Percentiles rank a stretch among this genome's conserved stretches.
These are phyloP conservation scores for Andrena chrysosceles DNA, from an alignment of 2,888 invertebrate genomes.

Conservation along the genomic window DNA sequence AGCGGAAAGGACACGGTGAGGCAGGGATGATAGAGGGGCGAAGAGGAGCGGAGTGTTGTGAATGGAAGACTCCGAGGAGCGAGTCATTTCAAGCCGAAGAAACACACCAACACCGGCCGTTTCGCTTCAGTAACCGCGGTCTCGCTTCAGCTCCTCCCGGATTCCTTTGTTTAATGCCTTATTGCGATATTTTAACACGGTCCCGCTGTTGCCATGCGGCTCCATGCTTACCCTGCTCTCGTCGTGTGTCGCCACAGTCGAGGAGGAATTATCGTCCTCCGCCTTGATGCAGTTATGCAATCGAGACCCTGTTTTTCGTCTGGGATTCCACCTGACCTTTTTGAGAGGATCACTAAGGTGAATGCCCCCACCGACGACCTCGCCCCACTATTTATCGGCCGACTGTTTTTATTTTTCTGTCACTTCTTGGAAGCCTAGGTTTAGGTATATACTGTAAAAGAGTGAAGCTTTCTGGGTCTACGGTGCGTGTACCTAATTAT, in stretches of 20 bases:
- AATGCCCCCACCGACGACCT: background rate
- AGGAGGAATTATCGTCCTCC: slow-evolving; percentile 33
- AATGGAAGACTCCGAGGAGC: slow-evolving; percentile 52
- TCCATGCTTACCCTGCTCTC: slow-evolving; percentile 53
- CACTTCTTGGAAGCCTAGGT: background rate
- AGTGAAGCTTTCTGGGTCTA: no score
- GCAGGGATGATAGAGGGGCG: background rate
- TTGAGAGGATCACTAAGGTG: slow-evolving; percentile 28
- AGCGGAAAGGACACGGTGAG: background rate
- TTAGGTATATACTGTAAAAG: no score
- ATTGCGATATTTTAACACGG: slow-evolving; percentile 81
- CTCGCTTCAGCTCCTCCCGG: slow-evolving; percentile 81
- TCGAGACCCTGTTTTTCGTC: slow-evolving; percentile 14
- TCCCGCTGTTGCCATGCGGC: slow-evolving; percentile 76
- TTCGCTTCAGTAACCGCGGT: slow-evolving; percentile 81
- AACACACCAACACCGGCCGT: slow-evolving; percentile 63
- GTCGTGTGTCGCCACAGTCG: slow-evolving; percentile 64
- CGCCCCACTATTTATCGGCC: background rate
- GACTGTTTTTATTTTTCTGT: background rate
- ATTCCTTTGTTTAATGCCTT: slow-evolving; percentile 84
- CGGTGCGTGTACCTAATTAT: no score
- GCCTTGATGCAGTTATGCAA: slow-evolving; percentile 35
- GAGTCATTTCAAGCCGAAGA: slow-evolving; percentile 72
- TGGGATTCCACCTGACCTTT: slow-evolving; percentile 33
- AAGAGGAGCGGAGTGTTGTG: slow-evolving; percentile 53